Percentiles rank a stretch among this genome's conserved stretches.
Conservation (phyloP, 2,888 invertebrate species). For the Ectobius pallidus region DNA sequence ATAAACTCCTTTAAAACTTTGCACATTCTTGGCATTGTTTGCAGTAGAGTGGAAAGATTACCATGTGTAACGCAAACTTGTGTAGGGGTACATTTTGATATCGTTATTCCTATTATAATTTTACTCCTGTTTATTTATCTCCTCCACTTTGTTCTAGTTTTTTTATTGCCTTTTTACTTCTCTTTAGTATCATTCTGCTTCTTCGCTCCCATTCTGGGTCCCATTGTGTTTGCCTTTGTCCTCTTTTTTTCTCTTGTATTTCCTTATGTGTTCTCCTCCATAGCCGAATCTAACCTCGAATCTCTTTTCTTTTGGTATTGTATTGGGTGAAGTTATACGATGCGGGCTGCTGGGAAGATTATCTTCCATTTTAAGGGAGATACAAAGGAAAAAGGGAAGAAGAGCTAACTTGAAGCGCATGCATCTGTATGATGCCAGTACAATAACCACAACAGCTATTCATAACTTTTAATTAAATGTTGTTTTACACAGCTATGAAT, state of each 20-base stretch:
- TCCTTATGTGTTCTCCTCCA: not conserved
- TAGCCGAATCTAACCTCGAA: not conserved
- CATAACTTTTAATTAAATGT: too few species aligned
- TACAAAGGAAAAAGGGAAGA: too few species aligned
- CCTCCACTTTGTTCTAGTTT: not conserved
- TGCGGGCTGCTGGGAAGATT: not conserved
- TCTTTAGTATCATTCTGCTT: not conserved
- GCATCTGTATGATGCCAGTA: too few species aligned
- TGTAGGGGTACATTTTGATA: not conserved
- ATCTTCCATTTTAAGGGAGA: too few species aligned
- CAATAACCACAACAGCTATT: too few species aligned
- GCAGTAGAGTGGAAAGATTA: not conserved
- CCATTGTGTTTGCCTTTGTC: not conserved
- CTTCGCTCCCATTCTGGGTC: not conserved
- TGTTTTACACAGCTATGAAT: too few species aligned
- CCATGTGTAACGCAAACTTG: not conserved
- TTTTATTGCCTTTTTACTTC: not conserved
- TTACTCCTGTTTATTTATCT: not conserved
- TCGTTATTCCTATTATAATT: not conserved
- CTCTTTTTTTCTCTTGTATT: not conserved
- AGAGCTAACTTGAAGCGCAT: too few species aligned
- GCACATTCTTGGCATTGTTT: not conserved
- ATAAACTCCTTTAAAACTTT: constrained; percentile 1
- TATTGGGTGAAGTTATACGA: not conserved
- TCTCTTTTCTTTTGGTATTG: not conserved